A percentile compares a stretch with the other conserved stretches of the same genome.
Evolutionary conservation across 2,113 vertebrate genomes (phyloP).

Genomic region (Danionella cerebrum): DNA sequence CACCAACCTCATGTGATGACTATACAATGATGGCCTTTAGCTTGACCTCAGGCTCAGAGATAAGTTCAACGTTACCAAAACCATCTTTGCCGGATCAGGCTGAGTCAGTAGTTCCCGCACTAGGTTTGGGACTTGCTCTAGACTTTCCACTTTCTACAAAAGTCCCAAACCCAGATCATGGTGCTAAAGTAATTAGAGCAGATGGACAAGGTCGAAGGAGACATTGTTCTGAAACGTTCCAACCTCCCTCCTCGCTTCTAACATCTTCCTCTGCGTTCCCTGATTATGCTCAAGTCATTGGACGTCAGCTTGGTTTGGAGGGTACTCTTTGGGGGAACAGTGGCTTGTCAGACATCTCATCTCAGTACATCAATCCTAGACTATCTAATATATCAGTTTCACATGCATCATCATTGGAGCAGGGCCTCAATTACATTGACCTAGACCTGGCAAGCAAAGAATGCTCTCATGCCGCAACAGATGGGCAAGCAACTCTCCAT

Average conservation of each 20-base stretch:
- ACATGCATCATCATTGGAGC: constrained; percentile 55
- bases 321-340: constrained; percentile 56
- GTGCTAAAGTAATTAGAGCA: constrained; percentile 55
- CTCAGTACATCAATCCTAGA: constrained; percentile 43
- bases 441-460: constrained; percentile 72
- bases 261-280: constrained; percentile 56
- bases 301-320: constrained; percentile 61
- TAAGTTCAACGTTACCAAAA: constrained; percentile 49
- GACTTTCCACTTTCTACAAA: constrained; percentile 64
- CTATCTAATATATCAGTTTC: constrained; percentile 40
- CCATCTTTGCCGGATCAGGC: constrained; percentile 52
- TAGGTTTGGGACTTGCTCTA: constrained; percentile 48
- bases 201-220: constrained; percentile 61
- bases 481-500: constrained; percentile 52
- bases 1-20: constrained; percentile 59
- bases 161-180: constrained; percentile 62
- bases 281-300: constrained; percentile 58
- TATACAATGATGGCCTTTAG: constrained; percentile 73
- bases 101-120: constrained; percentile 45
- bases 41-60: constrained; percentile 42
- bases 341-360: constrained; percentile 39
- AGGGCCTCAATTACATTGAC: constrained; percentile 76
- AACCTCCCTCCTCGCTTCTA: constrained; percentile 53
- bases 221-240: constrained; percentile 70
- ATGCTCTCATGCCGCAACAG: constrained; percentile 48